phyloP scores from a whole-genome alignment of 2,797 vertebrate species.

The Erethizon dorsatum region DNA sequence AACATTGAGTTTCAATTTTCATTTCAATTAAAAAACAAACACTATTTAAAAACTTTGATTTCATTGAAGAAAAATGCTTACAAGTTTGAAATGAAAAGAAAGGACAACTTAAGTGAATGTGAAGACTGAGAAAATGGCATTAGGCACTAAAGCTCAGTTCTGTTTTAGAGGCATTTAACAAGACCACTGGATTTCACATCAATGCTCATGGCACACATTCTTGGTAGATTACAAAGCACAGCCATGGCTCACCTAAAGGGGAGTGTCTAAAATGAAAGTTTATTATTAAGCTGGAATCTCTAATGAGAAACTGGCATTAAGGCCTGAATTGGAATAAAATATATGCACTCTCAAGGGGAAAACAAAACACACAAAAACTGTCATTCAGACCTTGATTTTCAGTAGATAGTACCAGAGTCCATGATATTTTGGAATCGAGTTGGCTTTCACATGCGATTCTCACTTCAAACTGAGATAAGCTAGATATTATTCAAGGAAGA shows the following conservation, averaged over 20 bases:
- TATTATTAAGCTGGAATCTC: neutral
- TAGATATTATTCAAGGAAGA: neutral
- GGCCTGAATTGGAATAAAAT: neutral
- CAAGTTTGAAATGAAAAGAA: neutral
- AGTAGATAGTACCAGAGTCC: neutral
- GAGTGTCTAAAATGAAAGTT: neutral
- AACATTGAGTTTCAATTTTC: neutral
- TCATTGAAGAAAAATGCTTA: neutral
- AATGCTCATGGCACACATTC: neutral
- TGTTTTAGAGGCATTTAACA: neutral
- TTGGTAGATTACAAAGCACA: neutral
- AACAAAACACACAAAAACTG: neutral
- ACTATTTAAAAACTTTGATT: neutral
- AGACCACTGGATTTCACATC: neutral
- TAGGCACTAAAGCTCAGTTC: neutral
- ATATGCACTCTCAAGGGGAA: neutral
- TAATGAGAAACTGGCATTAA: neutral
- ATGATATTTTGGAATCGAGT: neutral
- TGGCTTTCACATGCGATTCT: neutral
- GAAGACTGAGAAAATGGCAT: neutral
- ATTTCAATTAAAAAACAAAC: neutral
- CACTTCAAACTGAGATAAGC: neutral
- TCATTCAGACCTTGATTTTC: neutral
- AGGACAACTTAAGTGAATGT: neutral
- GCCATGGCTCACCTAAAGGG: rapidly evolving